A percentile compares a stretch with the other conserved stretches of the same genome.
Evolutionary conservation across 2,888 invertebrate species (phyloP).

Genomic region (Adela reaumurella): DNA sequence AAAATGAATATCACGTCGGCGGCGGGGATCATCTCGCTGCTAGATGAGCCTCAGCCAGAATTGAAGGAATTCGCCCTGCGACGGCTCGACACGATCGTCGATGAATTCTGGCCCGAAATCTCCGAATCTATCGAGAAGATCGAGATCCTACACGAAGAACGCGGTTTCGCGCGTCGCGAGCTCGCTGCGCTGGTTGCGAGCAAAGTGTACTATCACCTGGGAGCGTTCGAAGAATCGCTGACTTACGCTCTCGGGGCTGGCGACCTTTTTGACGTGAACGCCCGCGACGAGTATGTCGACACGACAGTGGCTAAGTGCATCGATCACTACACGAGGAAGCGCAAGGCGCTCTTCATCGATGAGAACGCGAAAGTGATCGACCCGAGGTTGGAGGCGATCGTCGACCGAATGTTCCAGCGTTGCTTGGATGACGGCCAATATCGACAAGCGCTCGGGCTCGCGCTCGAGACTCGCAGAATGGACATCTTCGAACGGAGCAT

Average conservation of each 20-base stretch:
- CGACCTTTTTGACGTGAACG: conserved; percentile 91
- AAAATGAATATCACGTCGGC: conserved; percentile 54
- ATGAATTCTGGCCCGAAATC: conserved; percentile 99
- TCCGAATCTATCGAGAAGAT: conserved; percentile 97
- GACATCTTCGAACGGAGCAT: conserved; percentile 94
- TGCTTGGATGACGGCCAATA: conserved; percentile 94
- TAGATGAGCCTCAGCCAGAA: conserved; percentile 92
- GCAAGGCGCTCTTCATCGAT: conserved; percentile 70
- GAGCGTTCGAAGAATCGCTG: conserved; percentile 93
- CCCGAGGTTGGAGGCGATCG: conserved; percentile 84
- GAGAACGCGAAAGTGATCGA: conserved; percentile 69
- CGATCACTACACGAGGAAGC: conserved; percentile 90
- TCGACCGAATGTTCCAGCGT: conserved; percentile 95
- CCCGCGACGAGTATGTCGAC: conserved; percentile 92
- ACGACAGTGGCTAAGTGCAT: conserved; percentile 97
- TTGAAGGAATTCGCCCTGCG: conserved; percentile 90
- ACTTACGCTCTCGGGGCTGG: conserved; percentile 97
- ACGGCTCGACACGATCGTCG: conserved; percentile 90
- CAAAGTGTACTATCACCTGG: conserved; percentile 97
- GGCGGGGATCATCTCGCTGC: conserved; percentile 91
- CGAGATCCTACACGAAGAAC: conserved; percentile 94
- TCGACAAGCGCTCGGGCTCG: conserved; percentile 93
- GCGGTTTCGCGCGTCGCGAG: conserved; percentile 81
- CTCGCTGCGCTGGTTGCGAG: conserved; percentile 96
- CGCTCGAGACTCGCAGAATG: conserved; percentile 94